Evolutionary conservation across 2,888 invertebrate species (phyloP).

Genomic region (Drosophila borealis): DNA sequence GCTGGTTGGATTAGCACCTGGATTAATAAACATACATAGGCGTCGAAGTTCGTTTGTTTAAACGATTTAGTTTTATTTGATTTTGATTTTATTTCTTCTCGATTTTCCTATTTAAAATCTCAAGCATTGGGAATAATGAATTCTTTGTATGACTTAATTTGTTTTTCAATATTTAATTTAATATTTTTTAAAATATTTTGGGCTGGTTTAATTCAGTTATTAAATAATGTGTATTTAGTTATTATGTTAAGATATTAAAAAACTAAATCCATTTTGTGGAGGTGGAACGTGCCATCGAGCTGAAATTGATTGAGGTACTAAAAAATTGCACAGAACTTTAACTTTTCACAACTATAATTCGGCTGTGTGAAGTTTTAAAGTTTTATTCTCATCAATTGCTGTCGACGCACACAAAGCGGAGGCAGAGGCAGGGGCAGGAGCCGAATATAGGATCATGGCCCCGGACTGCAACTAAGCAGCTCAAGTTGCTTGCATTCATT

Average conservation of each 20-base stretch:
- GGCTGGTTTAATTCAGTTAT: background rate
- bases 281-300: background rate
- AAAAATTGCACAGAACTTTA: conserved; percentile 17
- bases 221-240: background rate
- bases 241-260: background rate
- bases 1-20: too few species aligned
- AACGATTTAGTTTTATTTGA: too few species aligned
- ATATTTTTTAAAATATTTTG: too few species aligned
- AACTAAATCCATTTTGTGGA: background rate
- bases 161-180: too few species aligned
- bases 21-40: too few species aligned
- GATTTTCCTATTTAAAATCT: too few species aligned
- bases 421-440: background rate
- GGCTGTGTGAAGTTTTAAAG: conserved; percentile 36
- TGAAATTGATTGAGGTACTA: conserved; percentile 15
- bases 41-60: too few species aligned
- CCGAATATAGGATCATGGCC: conserved; percentile 39
- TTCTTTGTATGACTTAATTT: too few species aligned
- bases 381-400: conserved; percentile 52
- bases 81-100: too few species aligned
- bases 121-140: too few species aligned
- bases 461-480: conserved; percentile 62
- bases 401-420: conserved; percentile 17
- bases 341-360: conserved; percentile 32
- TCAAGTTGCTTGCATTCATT: conserved; percentile 57